Base-by-base conservation (phyloP, 2,797 vertebrate species). In the Lindbergichthys nudifrons region DNA sequence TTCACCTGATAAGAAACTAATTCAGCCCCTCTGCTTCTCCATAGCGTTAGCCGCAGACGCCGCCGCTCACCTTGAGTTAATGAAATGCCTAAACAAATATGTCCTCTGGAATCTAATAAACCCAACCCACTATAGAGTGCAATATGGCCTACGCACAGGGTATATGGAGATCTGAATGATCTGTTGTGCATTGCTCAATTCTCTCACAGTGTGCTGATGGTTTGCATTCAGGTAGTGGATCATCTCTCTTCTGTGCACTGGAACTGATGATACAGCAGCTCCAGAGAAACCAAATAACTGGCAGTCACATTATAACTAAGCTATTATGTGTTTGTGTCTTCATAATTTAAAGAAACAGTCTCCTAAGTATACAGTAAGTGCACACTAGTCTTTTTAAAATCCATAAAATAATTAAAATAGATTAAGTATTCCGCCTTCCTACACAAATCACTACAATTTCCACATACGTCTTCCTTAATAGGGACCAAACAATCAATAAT, bases 71-170 rank as follows among this genome's bases (percentile, higher is more conserved):
- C 93, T 93, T 93, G 83, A 89, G 77, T 73, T 87, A 89, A 92
- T 92, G 82, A 93, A 92, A 90, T 58, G 70, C 80, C 79, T 85
- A 89, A 92, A 94, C 91, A 94, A 92, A 92, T 87, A 89, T 82
- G 86, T 88, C 89, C 83, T 86, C 85, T 81, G 54, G 61, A 90
- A 87, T 79, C 62, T 54, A 84, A 83, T 83, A 75, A 23, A 57
- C 16, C 18, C 47, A 23, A 21, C 39, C 39, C 64, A 51, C 68
- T 18, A 67, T 43, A 60, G 58, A 87, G 60, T 39, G 62, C 60
- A 81, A 80, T 75, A 74, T 56, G 61, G 53, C 51, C 32, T 21
- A 21, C 6, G 50, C 70, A 65, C 19, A 5, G 42, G 18, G 46
- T 71, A 42, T 60, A 75, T 54, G 32, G 53, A 79, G 59, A 75